Percentiles rank a stretch among this genome's conserved stretches.
Conservation (phyloP, 64 coral and sea anemone species). For the Montipora capricornis region DNA sequence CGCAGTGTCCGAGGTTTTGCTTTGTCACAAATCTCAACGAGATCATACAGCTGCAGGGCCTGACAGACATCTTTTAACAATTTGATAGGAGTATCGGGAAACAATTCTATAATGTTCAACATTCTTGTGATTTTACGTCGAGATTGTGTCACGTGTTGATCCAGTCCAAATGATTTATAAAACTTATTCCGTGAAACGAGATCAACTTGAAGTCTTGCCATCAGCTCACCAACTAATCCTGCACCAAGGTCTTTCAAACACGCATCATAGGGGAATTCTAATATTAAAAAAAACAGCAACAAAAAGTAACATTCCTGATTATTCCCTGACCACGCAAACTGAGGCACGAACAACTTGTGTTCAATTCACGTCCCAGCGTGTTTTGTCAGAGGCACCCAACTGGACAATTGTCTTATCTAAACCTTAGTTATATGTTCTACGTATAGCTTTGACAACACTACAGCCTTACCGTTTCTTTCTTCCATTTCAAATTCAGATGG, state of each 20-base stretch:
- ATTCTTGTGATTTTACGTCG: too few relatives aligned
- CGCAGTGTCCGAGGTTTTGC: constrained; percentile 20
- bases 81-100: constrained; percentile 15
- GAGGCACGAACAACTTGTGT: too few relatives aligned
- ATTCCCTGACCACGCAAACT: too few relatives aligned
- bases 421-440: too few relatives aligned
- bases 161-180: not conserved
- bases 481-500: not conserved
- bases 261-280: not conserved
- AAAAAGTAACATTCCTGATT: not conserved
- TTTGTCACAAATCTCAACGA: constrained; percentile 3
- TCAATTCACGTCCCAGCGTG: too few relatives aligned
- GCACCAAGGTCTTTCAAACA: not conserved
- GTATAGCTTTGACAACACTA: too few relatives aligned
- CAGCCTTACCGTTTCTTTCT: not conserved
- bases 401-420: too few relatives aligned
- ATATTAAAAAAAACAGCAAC: not conserved
- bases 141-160: not conserved
- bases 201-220: not conserved
- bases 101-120: not conserved
- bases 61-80: constrained; percentile 12
- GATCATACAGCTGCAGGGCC: not conserved
- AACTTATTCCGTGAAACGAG: not conserved
- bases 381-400: too few relatives aligned
- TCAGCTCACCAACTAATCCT: not conserved